phyloP scores from a whole-genome alignment of 2,113 vertebrate genomes.

The Apodemus speciosus region DNA sequence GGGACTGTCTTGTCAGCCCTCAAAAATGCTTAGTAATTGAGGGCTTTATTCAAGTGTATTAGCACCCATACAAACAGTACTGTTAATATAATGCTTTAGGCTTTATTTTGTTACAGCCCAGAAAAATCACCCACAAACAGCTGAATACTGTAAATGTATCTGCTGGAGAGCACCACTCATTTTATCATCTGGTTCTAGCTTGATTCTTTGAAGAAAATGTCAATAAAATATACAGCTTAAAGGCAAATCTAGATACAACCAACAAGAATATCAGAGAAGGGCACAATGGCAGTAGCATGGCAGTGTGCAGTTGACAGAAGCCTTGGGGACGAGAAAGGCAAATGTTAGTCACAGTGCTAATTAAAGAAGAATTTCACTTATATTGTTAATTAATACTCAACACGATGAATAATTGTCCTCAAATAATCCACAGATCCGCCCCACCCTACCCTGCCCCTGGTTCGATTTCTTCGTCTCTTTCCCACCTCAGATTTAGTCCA shows the following conservation, averaged over 20 bases:
- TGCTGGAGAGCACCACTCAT: conserved; percentile 71
- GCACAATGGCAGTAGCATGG: conserved; percentile 40
- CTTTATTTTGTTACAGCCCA: conserved; percentile 82
- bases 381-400: conserved; percentile 51
- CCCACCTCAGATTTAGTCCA: not conserved
- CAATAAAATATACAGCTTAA: conserved; percentile 67
- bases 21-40: conserved; percentile 87
- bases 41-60: conserved; percentile 85
- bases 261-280: conserved; percentile 63
- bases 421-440: not conserved
- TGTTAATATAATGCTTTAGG: conserved; percentile 84
- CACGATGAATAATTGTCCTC: not conserved
- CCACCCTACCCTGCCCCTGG: not conserved
- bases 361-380: not conserved
- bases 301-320: not conserved
- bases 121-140: conserved; percentile 80
- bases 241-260: conserved; percentile 71
- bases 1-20: conserved; percentile 84
- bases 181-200: conserved; percentile 75
- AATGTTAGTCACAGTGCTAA: not conserved
- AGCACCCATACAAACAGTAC: conserved; percentile 82
- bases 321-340: not conserved
- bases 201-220: conserved; percentile 72
- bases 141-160: conserved; percentile 75
- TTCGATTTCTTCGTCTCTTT: not conserved